Percentiles rank a stretch among this genome's conserved stretches.
These are phyloP conservation scores for Amphipyra tragopoginis DNA, from an alignment of 2,888 invertebrate species.

Conservation along the genomic window DNA sequence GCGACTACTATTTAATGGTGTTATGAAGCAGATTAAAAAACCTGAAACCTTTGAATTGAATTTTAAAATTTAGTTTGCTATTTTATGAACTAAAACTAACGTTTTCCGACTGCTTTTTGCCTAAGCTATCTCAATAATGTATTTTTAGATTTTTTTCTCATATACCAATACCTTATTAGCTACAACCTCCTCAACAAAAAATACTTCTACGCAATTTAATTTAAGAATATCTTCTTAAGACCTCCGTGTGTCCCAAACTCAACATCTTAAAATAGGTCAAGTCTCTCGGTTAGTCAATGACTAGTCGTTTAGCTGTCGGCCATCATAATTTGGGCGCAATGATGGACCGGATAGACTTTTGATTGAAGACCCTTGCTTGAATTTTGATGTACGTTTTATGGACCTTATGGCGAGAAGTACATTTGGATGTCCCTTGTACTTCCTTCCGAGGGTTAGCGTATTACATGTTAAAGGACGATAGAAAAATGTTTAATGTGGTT, in stretches of 20 bases:
- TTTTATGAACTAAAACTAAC: no score
- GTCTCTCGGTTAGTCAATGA: conserved; percentile 44
- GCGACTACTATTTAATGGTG: no score
- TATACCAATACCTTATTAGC: no score
- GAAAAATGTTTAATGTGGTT: not conserved
- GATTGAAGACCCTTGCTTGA: conserved; percentile 41
- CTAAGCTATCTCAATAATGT: no score
- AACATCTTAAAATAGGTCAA: conserved; percentile 38
- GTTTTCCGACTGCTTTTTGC: no score
- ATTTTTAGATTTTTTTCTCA: no score
- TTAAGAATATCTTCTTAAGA: not conserved
- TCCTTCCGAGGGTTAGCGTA: not conserved
- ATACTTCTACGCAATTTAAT: no score
- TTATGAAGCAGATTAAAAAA: no score
- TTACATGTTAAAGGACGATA: not conserved
- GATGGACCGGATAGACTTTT: conserved; percentile 29
- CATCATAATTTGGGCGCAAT: conserved; percentile 50
- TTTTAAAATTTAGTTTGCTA: no score
- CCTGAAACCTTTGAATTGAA: no score
- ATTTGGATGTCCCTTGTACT: not conserved
- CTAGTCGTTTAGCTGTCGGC: conserved; percentile 37
- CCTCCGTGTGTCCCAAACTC: conserved; percentile 28
- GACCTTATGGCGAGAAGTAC: conserved; percentile 23
- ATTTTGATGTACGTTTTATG: conserved; percentile 9
- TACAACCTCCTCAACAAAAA: no score